phyloP scores from a whole-genome alignment of 2,797 vertebrate species.

The Aphelocoma californica region DNA sequence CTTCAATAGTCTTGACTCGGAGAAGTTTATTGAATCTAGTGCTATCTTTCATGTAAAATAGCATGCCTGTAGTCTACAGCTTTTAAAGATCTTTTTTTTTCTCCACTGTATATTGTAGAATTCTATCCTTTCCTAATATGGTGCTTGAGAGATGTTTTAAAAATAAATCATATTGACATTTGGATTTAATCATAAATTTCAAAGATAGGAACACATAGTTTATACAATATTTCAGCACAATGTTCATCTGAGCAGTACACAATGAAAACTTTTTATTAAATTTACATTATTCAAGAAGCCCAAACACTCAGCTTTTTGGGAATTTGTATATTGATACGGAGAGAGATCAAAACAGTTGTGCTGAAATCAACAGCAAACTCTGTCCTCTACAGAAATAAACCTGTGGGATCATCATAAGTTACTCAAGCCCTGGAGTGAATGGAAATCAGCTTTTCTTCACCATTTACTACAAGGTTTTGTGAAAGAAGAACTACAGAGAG shows the following conservation, averaged over 20 bases:
- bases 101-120: not conserved
- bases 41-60: not conserved
- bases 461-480: not conserved
- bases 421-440: fast-evolving
- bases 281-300: not conserved
- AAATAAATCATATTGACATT: constrained; percentile 44
- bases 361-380: not conserved
- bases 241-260: not conserved
- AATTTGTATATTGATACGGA: not conserved
- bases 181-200: constrained; percentile 33
- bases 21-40: not conserved
- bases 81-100: not conserved
- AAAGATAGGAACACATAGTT: constrained; percentile 16
- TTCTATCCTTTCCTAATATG: constrained; percentile 29
- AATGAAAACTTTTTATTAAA: not conserved
- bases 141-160: constrained; percentile 9
- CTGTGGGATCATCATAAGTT: fast-evolving
- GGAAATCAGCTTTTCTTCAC: not conserved
- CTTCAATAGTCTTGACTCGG: not conserved
- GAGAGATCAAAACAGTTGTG: not conserved
- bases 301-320: not conserved
- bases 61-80: not conserved
- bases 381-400: not conserved
- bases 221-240: not conserved
- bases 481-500: not conserved